Conservation (phyloP, 1,140 invertebrate species). For the Trissolcus basalis region DNA sequence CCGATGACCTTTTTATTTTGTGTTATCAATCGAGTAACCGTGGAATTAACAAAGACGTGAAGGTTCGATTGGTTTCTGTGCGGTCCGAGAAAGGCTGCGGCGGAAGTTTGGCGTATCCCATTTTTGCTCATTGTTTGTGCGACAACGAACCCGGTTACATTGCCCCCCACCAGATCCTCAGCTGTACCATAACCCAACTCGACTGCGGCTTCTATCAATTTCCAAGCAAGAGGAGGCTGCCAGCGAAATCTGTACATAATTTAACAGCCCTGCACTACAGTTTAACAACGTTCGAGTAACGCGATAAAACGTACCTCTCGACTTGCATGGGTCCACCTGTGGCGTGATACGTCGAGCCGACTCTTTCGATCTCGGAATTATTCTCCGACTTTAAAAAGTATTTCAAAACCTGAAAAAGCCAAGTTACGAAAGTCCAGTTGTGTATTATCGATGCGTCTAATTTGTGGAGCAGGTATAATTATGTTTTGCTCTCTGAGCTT, state of each 20-base stretch:
- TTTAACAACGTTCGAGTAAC: not conserved
- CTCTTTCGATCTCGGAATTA: constrained; percentile 75
- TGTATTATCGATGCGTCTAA: not conserved
- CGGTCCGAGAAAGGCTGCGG: constrained; percentile 81
- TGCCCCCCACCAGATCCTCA: constrained; percentile 79
- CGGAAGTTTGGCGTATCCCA: constrained; percentile 81
- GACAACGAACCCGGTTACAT: constrained; percentile 73
- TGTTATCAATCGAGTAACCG: constrained; percentile 77
- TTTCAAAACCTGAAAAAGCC: constrained; percentile 72
- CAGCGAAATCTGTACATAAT: constrained; percentile 72
- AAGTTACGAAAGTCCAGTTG: too few species aligned
- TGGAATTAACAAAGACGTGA: constrained; percentile 81
- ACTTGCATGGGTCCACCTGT: constrained; percentile 74
- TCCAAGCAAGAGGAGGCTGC: constrained; percentile 75
- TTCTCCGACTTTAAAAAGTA: constrained; percentile 78
- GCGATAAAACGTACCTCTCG: constrained; percentile 74
- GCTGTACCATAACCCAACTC: constrained; percentile 77
- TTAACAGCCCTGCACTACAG: too few species aligned
- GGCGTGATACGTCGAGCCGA: constrained; percentile 71
- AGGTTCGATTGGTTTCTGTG: constrained; percentile 81
- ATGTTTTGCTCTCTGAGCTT: too few species aligned
- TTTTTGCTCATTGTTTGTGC: constrained; percentile 78
- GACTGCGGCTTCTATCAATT: constrained; percentile 79
- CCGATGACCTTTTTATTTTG: constrained; percentile 47
- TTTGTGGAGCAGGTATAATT: not conserved